These are phyloP conservation scores for Tetraodon nigroviridis DNA, from an alignment of 2,113 vertebrate genomes.

Conservation along the genomic window DNA sequence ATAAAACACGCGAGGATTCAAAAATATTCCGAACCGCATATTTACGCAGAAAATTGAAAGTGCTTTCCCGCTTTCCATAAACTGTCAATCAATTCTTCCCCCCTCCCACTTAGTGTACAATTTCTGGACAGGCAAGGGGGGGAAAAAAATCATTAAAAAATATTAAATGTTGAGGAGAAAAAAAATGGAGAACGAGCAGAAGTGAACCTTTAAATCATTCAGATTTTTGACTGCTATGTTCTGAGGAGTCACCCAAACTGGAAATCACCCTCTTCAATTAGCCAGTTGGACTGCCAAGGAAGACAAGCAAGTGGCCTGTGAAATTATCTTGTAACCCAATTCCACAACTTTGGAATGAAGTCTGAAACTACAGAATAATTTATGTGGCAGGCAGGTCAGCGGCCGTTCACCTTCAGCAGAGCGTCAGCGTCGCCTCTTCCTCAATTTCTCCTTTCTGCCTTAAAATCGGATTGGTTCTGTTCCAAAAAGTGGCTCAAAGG, in stretches of 20 bases:
- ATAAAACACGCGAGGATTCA: neutral
- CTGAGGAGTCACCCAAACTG: slow-evolving; percentile 73
- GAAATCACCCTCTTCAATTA: slow-evolving; percentile 80
- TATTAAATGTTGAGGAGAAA: slow-evolving; percentile 18
- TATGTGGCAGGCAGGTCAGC: slow-evolving; percentile 74
- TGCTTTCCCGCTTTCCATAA: slow-evolving; percentile 28
- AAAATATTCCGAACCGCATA: slow-evolving; percentile 3
- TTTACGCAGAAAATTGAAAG: neutral
- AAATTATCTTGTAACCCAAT: slow-evolving; percentile 84
- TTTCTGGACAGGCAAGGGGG: slow-evolving; percentile 17
- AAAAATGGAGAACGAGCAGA: neutral
- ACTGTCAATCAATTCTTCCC: slow-evolving; percentile 39
- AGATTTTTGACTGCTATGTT: slow-evolving; percentile 72
- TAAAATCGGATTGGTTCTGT: slow-evolving; percentile 14
- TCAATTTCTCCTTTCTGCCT: slow-evolving; percentile 8
- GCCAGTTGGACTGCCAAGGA: slow-evolving; percentile 82
- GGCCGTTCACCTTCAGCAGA: slow-evolving; percentile 72
- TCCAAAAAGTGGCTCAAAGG: slow-evolving; percentile 8
- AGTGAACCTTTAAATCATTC: slow-evolving; percentile 56
- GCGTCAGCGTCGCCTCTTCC: slow-evolving; percentile 57
- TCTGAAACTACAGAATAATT: slow-evolving; percentile 79
- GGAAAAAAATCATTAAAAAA: slow-evolving; percentile 24
- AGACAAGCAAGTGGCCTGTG: slow-evolving; percentile 83
- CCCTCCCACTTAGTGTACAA: slow-evolving; percentile 11
- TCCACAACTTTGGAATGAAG: slow-evolving; percentile 78